phyloP scores from a whole-genome alignment of 2,113 vertebrate genomes.

The Hypocryptadius cinnamomeus region DNA sequence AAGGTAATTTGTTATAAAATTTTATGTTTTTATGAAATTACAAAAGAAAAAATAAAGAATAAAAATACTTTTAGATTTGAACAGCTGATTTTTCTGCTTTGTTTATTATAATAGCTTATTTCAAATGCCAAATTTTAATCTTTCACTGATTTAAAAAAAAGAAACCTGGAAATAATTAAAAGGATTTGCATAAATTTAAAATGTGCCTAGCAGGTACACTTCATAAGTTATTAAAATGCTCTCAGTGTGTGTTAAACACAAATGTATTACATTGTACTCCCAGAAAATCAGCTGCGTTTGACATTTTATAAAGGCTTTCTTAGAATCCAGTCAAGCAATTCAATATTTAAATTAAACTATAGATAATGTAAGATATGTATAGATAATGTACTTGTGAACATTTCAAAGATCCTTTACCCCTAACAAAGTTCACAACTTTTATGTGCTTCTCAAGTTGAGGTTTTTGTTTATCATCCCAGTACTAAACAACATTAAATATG shows the following conservation, averaged over 20 bases:
- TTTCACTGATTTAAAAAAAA: background rate
- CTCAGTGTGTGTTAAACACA: background rate
- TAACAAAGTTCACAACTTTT: background rate
- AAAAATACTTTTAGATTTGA: background rate
- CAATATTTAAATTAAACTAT: background rate
- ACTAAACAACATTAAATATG: background rate
- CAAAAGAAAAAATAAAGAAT: background rate
- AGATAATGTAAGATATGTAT: background rate
- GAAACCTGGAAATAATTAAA: background rate
- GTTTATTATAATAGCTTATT: background rate
- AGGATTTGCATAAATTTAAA: background rate
- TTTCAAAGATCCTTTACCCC: background rate
- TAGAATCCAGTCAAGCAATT: background rate
- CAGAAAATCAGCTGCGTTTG: background rate
- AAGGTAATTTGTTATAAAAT: background rate
- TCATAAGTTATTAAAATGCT: background rate
- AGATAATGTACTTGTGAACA: no score
- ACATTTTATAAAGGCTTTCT: background rate
- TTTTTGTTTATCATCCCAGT: background rate
- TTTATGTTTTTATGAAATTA: background rate
- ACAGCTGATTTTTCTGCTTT: background rate
- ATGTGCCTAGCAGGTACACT: background rate
- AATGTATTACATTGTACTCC: background rate
- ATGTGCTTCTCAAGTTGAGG: background rate
- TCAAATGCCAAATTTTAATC: background rate